phyloP scores from a whole-genome alignment of 2,797 vertebrate species.

The Dendrocincla tyrannina region DNA sequence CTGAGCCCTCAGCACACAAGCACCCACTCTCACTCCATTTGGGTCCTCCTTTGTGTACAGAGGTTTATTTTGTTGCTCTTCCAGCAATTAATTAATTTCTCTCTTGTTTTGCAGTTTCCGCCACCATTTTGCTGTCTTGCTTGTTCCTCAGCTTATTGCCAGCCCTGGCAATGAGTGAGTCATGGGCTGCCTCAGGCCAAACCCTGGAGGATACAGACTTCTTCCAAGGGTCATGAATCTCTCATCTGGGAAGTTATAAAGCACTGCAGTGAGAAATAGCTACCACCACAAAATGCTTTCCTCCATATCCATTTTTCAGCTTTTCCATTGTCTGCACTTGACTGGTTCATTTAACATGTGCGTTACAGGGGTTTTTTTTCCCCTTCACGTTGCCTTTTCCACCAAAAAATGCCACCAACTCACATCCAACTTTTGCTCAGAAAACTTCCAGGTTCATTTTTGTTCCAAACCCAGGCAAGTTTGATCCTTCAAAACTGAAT shows the following conservation, averaged over 20 bases:
- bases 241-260: slow-evolving; percentile 25
- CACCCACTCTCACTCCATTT: not conserved
- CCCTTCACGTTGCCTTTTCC: not conserved
- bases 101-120: not conserved
- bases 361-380: not conserved
- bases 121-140: slow-evolving; percentile 2
- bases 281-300: slow-evolving; percentile 14
- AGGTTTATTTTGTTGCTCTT: not conserved
- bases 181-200: slow-evolving; percentile 38
- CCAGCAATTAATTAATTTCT: not conserved
- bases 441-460: not conserved
- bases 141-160: slow-evolving; percentile 1
- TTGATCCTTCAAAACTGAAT: not conserved
- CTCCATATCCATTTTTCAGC: slow-evolving; percentile 39
- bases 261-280: slow-evolving; percentile 38
- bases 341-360: slow-evolving; percentile 61
- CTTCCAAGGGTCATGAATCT: slow-evolving; percentile 51
- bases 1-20: not conserved
- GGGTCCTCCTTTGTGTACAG: not conserved
- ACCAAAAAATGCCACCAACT: slow-evolving; percentile 40
- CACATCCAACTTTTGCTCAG: not conserved
- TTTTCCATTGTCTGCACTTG: slow-evolving; percentile 60
- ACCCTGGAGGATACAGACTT: not conserved
- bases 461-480: not conserved
- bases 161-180: not conserved